These are phyloP conservation scores for Rhaphigaster nebulosa DNA, from an alignment of 2,888 invertebrate species.

Conservation along the genomic window DNA sequence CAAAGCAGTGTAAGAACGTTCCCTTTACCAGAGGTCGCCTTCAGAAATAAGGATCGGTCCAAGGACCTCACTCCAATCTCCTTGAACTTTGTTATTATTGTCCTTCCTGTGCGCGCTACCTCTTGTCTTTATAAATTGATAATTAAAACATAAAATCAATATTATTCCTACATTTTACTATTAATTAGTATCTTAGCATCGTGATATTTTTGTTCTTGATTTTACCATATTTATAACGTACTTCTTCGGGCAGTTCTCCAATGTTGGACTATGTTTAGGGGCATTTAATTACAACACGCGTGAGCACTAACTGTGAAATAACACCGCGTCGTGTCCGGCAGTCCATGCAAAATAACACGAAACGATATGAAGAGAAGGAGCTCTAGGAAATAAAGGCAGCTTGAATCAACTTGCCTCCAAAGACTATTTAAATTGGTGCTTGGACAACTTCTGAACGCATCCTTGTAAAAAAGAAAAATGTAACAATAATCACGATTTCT, in stretches of 20 bases:
- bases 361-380: background rate
- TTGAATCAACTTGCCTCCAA: background rate
- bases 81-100: slow-evolving; percentile 31
- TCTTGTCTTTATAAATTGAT: background rate
- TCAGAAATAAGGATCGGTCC: background rate
- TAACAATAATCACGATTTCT: too few relatives aligned
- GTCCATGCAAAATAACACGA: background rate
- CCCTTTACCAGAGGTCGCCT: background rate
- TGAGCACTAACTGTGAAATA: slow-evolving; percentile 19
- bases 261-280: background rate
- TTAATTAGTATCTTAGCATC: too few relatives aligned
- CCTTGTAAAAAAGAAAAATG: too few relatives aligned
- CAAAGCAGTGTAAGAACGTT: background rate
- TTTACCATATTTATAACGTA: background rate
- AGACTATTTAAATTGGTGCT: too few relatives aligned
- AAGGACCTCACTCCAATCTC: background rate
- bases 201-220: background rate
- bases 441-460: too few relatives aligned
- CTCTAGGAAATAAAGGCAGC: background rate
- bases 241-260: background rate
- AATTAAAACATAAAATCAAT: background rate
- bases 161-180: too few relatives aligned
- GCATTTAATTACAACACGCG: background rate
- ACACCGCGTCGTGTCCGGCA: background rate
- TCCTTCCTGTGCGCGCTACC: background rate